phyloP scores from a whole-genome alignment of 2,113 vertebrate species.

The Saimiri boliviensis region DNA sequence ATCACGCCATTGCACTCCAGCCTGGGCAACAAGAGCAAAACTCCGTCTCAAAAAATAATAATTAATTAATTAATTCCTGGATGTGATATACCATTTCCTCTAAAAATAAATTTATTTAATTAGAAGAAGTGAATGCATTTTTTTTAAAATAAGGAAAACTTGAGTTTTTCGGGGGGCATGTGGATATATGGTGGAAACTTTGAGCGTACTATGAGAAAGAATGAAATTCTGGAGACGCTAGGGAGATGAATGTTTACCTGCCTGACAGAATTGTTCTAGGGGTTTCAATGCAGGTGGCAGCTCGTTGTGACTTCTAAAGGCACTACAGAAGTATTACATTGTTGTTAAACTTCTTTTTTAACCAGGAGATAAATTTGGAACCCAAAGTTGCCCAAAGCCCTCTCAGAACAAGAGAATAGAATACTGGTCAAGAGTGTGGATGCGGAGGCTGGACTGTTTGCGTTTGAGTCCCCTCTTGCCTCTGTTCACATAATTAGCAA shows the following conservation, averaged over 20 bases:
- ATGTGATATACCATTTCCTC: background rate
- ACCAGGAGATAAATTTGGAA: background rate
- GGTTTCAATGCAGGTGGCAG: background rate
- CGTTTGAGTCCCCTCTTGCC: background rate
- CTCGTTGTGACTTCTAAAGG: background rate
- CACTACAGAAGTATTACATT: background rate
- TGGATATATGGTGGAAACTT: background rate
- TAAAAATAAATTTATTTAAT: background rate
- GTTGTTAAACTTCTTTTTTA: background rate
- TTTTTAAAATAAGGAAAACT: background rate
- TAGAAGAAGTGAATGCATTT: background rate
- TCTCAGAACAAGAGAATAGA: background rate
- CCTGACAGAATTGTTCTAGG: background rate
- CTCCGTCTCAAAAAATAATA: too few species aligned
- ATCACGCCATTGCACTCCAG: too few species aligned
- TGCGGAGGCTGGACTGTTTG: background rate
- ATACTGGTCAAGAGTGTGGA: accelerated
- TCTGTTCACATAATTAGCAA: background rate
- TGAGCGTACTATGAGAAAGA: background rate
- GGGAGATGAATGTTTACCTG: background rate
- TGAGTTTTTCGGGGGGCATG: background rate
- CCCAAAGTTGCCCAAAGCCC: accelerated
- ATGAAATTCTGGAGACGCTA: background rate
- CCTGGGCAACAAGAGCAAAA: too few species aligned
- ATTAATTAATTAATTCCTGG: background rate